phyloP scores from a whole-genome alignment of 2,113 vertebrate species.

The Sporophila hypoxantha region DNA sequence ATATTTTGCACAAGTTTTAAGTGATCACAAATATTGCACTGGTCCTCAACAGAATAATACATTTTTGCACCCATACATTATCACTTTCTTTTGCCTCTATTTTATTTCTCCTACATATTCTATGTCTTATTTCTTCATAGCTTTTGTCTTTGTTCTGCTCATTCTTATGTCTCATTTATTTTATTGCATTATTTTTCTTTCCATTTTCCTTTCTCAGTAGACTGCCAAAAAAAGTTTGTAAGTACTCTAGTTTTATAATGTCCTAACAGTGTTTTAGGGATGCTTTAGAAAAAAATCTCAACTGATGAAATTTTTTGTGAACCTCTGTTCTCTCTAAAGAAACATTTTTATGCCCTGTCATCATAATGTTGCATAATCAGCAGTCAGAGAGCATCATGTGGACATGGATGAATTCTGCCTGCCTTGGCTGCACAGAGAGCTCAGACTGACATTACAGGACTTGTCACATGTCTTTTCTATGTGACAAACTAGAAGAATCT shows the following conservation, averaged over 20 bases:
- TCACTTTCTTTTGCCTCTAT: not conserved
- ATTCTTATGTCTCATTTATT: not conserved
- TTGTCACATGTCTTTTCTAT: not conserved
- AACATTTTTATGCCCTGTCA: slow-evolving; percentile 10
- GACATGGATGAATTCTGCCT: not conserved
- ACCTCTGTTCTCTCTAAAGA: not conserved
- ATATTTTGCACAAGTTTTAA: not conserved
- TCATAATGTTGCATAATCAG: slow-evolving; percentile 1
- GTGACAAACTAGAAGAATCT: not conserved
- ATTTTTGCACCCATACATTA: not conserved
- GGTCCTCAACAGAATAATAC: not conserved
- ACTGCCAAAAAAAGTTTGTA: not conserved
- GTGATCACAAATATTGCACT: not conserved
- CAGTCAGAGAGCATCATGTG: not conserved
- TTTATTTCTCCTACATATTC: not conserved
- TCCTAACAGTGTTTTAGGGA: not conserved
- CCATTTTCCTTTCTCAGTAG: not conserved
- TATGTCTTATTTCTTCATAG: not conserved
- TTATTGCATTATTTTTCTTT: not conserved
- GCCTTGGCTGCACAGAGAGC: not conserved
- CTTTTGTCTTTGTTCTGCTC: not conserved
- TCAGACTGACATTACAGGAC: not conserved
- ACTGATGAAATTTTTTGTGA: not conserved
- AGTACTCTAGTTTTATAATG: not conserved
- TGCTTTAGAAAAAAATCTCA: not conserved